Base-by-base conservation (phyloP, 1,140 invertebrate species). In the Dolichoris vasculosae region DNA sequence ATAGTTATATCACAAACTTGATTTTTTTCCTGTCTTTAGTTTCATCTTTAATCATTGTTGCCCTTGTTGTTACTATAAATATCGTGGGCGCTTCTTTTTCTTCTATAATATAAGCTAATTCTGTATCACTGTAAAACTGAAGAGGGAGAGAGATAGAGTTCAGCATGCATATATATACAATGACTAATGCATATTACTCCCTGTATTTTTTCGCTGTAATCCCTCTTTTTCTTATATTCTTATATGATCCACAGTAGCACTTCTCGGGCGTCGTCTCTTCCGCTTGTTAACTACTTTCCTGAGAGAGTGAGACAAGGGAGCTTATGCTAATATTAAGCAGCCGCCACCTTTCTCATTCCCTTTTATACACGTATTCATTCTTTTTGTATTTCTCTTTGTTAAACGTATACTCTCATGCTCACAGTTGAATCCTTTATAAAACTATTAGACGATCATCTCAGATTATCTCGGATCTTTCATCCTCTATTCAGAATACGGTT, bases 361-460 rank as follows among this genome's bases (percentile, higher is more conserved):
- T 75, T 30, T 38, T 7, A 23, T 35, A 26, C 69, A 55, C 43
- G 67, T 35, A 55, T 32, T 48, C 30, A n/a, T 38, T 38, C 32
- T 63, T 20, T 59, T 40, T 38, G 51, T 76, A 6, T 63, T 1
- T 64, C 69, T 83, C 51, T 73, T 48, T 51, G 35, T 20, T 26
- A 7, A 3, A 38, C 64, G 23, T 46, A 73, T 73, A 40, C 32
- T 79, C 38, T 71, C 26, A 35, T 48, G 69, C 75, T 77, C 30
- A 40, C 82, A 87, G 88, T 89, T 91, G 91, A 93, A 92, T 93
- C 92, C 91, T 92, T 91, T 90, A 89, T 93, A 93, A 93, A 93
- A 91, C 92, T 93, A 93, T 93, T 93, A 93, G 91, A 89, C 91
- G 92, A 93, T 93, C 91, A 93, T 93, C 92, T 92, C 87, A 91